A percentile compares a stretch with the other conserved stretches of the same genome.
These are phyloP conservation scores for Aricia artaxerxes DNA, from an alignment of 2,888 invertebrate species.

Conservation along the genomic window DNA sequence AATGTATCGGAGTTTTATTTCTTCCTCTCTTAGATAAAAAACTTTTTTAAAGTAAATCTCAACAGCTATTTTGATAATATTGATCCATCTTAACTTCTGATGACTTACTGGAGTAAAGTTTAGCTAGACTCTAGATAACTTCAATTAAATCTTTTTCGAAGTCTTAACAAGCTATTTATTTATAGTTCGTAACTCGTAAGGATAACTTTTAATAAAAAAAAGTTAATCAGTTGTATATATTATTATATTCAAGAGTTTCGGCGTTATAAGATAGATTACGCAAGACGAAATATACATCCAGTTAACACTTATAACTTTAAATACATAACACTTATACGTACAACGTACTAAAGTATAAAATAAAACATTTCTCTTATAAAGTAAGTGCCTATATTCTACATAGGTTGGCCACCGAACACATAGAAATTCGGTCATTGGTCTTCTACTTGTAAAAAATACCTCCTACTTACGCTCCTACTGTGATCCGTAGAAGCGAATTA, in stretches of 20 bases:
- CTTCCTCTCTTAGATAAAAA: slow-evolving; percentile 35
- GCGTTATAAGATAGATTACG: slow-evolving; percentile 38
- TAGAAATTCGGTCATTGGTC: not conserved
- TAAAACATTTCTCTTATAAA: slow-evolving; percentile 38
- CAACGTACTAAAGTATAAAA: slow-evolving; percentile 41
- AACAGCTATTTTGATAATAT: not conserved
- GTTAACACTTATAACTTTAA: slow-evolving; percentile 54
- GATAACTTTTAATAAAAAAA: not conserved
- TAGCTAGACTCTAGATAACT: too few relatives aligned
- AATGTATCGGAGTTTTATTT: slow-evolving; percentile 52
- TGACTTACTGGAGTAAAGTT: too few relatives aligned
- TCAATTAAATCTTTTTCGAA: too few relatives aligned
- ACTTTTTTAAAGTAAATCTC: not conserved
- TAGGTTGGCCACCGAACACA: not conserved
- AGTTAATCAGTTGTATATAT: slow-evolving; percentile 1
- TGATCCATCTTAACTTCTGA: not conserved
- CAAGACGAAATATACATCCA: slow-evolving; percentile 41
- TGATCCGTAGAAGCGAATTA: too few relatives aligned
- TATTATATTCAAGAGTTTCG: slow-evolving; percentile 17
- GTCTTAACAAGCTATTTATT: too few relatives aligned
- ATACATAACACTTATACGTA: slow-evolving; percentile 48
- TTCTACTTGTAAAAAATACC: too few relatives aligned
- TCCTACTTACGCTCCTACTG: too few relatives aligned
- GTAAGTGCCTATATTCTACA: slow-evolving; percentile 20
- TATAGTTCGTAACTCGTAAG: not conserved